Base-by-base conservation (phyloP, 2,797 vertebrate species). In the Galaxias olidus region DNA sequence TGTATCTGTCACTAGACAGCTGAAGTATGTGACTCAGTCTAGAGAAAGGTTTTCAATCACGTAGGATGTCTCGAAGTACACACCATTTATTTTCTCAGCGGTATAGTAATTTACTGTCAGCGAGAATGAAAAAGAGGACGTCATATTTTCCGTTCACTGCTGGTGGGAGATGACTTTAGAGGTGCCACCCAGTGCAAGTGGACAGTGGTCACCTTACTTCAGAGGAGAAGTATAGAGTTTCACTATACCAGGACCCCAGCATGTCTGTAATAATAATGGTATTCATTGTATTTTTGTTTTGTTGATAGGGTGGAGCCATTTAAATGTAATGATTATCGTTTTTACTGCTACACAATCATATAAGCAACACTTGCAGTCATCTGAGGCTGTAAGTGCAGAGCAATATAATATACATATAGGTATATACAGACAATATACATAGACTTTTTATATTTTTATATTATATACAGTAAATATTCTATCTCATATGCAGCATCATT, bases 21-120 rank as follows among this genome's bases (percentile, higher is more conserved):
- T n/a, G n/a, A n/a, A n/a, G n/a, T n/a, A n/a, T n/a, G n/a, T n/a
- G n/a, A n/a, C n/a, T n/a, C n/a, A n/a, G n/a, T n/a, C n/a, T n/a
- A n/a, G n/a, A n/a, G n/a, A n/a, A n/a, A n/a, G n/a, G n/a, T n/a
- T n/a, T n/a, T n/a, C n/a, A n/a, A n/a, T n/a, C n/a, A n/a, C n/a
- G n/a, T n/a, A n/a, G n/a, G n/a, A n/a, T n/a, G n/a, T n/a, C n/a
- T n/a, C n/a, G 75, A 83, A 82, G 63, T 74, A 78, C 71, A 87
- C 65, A 55, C 68, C 66, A 70, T 60, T 60, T 68, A 61, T 61
- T 74, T 68, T 56, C 17, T 4, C 18, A 66, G 69, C 67, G 69
- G 51, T 71, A 76, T 77, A 70, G 40, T 76, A 79, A 82, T 74
- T 75, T 49, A 73, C 65, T 80, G 66, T 73, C 69, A 70, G 61